phyloP scores from a whole-genome alignment of 2,888 invertebrate species.

The Sinodicranocentrus sp. region DNA sequence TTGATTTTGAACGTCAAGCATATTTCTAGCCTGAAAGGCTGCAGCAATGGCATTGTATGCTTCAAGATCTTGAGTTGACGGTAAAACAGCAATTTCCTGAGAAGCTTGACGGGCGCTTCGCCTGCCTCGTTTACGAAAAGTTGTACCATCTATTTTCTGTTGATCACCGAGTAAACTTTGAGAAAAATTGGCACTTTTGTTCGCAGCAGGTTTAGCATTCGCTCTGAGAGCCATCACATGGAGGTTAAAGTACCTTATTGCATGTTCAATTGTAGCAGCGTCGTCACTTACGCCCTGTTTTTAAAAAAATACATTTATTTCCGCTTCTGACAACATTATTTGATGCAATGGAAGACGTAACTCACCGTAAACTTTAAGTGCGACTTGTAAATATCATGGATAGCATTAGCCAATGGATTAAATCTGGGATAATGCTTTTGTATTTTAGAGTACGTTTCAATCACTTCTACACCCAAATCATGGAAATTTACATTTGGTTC shows the following conservation, averaged over 20 bases:
- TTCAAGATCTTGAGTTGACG: constrained; percentile 12
- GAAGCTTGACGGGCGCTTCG: constrained; percentile 23
- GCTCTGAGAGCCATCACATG: constrained; percentile 11
- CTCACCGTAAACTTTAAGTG: constrained; percentile 82
- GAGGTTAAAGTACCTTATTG: constrained; percentile 35
- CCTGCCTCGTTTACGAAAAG: constrained; percentile 50
- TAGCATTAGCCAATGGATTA: constrained; percentile 72
- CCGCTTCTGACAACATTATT: neutral
- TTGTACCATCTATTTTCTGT: constrained; percentile 6
- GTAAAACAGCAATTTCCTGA: constrained; percentile 28
- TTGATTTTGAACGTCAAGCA: no score
- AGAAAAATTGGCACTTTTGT: neutral
- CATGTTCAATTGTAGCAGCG: constrained; percentile 29
- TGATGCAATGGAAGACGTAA: neutral
- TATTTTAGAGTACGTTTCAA: constrained; percentile 73
- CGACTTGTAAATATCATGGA: constrained; percentile 84
- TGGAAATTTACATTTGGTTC: constrained; percentile 61
- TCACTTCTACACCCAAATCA: constrained; percentile 73
- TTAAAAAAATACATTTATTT: neutral
- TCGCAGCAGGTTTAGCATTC: neutral
- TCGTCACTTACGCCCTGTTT: constrained; percentile 40
- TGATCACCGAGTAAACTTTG: neutral
- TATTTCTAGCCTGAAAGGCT: constrained; percentile 28
- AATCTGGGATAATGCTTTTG: constrained; percentile 72
- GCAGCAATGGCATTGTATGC: constrained; percentile 33